phyloP scores from a whole-genome alignment of 2,797 vertebrate genomes.

The Sandelia bainsii region DNA sequence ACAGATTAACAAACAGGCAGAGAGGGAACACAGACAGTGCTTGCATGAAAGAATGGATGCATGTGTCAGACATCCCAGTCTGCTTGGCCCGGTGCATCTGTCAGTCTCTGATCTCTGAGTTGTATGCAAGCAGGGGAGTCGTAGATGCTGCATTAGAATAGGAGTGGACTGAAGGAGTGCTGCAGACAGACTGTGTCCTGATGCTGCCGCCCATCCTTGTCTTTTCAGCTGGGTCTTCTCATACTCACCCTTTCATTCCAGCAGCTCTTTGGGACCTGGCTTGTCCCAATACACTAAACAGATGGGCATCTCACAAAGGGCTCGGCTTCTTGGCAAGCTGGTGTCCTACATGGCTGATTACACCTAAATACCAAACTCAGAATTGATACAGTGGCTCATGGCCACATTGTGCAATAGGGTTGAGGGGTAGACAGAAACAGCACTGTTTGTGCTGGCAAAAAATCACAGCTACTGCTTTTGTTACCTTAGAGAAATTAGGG shows the following conservation, averaged over 20 bases:
- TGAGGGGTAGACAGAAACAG: slow-evolving; percentile 81
- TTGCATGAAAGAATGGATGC: slow-evolving; percentile 63
- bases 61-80: slow-evolving; percentile 62
- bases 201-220: slow-evolving; percentile 78
- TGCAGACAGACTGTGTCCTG: slow-evolving; percentile 73
- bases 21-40: slow-evolving; percentile 42
- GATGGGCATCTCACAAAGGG: slow-evolving; percentile 95
- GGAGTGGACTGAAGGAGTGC: slow-evolving; percentile 68
- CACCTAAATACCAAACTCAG: slow-evolving; percentile 92
- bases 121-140: slow-evolving; percentile 75
- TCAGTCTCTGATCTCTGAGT: slow-evolving; percentile 79
- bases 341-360: slow-evolving; percentile 98
- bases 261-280: slow-evolving; percentile 77
- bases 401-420: slow-evolving; percentile 88
- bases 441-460: slow-evolving; percentile 83
- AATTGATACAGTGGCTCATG: slow-evolving; percentile 96
- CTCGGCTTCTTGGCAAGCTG: slow-evolving; percentile 93
- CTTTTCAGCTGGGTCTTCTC: slow-evolving; percentile 80
- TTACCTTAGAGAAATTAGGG: background rate
- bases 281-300: slow-evolving; percentile 89
- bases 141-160: slow-evolving; percentile 74
- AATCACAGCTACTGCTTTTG: background rate
- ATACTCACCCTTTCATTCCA: slow-evolving; percentile 78
- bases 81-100: slow-evolving; percentile 73
- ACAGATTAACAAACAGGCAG: slow-evolving; percentile 69